These are phyloP conservation scores for Crepidodera aurea DNA, from an alignment of 2,888 invertebrate species.

Conservation along the genomic window DNA sequence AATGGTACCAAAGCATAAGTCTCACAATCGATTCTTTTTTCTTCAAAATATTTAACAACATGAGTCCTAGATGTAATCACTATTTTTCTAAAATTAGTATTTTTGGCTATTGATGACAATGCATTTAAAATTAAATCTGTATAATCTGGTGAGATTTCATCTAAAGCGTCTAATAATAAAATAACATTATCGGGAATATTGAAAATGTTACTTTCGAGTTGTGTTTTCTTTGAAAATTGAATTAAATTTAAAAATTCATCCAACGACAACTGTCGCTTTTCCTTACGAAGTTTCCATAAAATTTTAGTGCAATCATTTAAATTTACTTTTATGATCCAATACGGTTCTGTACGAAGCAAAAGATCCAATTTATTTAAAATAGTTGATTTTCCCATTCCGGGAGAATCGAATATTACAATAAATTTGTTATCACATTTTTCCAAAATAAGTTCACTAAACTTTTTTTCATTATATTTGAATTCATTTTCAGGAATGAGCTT, in stretches of 20 bases:
- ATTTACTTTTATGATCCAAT: slow-evolving; percentile 10
- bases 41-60: neutral
- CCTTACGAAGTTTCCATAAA: neutral
- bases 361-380: slow-evolving; percentile 2
- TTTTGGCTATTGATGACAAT: neutral
- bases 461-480: no score
- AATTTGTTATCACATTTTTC: neutral
- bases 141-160: slow-evolving; percentile 23
- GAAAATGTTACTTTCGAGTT: slow-evolving; percentile 11
- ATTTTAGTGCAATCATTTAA: slow-evolving; percentile 11
- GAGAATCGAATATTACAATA: slow-evolving; percentile 12
- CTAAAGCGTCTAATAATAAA: slow-evolving; percentile 22
- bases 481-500: no score
- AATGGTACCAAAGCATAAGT: neutral
- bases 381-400: slow-evolving; percentile 23
- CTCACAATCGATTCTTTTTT: neutral
- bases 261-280: neutral
- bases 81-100: slow-evolving; percentile 10
- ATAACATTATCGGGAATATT: slow-evolving; percentile 1
- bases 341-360: neutral
- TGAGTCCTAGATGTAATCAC: slow-evolving; percentile 21
- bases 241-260: slow-evolving; percentile 1
- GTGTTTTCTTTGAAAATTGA: neutral
- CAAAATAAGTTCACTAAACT: neutral
- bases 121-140: slow-evolving; percentile 16